These are phyloP conservation scores for Triplophysa siluroides DNA, from an alignment of 2,113 vertebrate genomes.

Conservation along the genomic window DNA sequence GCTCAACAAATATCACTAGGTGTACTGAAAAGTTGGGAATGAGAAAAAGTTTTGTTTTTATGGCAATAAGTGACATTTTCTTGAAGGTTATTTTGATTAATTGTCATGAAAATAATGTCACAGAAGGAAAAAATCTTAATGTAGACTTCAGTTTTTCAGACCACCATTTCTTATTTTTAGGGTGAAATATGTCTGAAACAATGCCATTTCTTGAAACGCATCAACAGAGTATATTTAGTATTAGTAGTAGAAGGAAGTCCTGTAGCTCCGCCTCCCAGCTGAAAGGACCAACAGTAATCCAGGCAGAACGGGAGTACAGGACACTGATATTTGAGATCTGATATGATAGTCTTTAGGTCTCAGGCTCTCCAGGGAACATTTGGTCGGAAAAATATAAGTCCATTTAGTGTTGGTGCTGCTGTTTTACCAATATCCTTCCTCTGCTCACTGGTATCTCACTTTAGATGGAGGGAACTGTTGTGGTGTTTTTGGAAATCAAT, in stretches of 20 bases:
- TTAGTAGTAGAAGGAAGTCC: not conserved
- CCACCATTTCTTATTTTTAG: not conserved
- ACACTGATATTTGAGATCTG: not conserved
- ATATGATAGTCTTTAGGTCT: constrained; percentile 1
- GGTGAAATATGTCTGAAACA: not conserved
- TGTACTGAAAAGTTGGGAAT: no score
- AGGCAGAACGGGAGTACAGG: not conserved
- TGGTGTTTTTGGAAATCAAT: constrained; percentile 24
- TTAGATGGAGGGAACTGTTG: not conserved
- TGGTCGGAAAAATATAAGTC: not conserved
- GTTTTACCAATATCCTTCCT: not conserved
- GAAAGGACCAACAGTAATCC: not conserved
- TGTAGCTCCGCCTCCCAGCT: not conserved
- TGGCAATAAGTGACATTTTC: no score
- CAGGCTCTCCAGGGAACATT: not conserved
- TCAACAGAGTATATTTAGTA: not conserved
- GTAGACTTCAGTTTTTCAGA: no score
- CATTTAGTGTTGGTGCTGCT: not conserved
- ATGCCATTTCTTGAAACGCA: not conserved
- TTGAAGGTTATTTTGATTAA: no score
- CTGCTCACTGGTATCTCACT: not conserved
- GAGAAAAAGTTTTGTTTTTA: no score
- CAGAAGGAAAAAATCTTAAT: no score
- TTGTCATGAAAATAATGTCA: no score
- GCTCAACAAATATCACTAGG: no score